These are phyloP conservation scores for Mastomys coucha DNA, from an alignment of 2,113 vertebrate species.

Conservation along the genomic window DNA sequence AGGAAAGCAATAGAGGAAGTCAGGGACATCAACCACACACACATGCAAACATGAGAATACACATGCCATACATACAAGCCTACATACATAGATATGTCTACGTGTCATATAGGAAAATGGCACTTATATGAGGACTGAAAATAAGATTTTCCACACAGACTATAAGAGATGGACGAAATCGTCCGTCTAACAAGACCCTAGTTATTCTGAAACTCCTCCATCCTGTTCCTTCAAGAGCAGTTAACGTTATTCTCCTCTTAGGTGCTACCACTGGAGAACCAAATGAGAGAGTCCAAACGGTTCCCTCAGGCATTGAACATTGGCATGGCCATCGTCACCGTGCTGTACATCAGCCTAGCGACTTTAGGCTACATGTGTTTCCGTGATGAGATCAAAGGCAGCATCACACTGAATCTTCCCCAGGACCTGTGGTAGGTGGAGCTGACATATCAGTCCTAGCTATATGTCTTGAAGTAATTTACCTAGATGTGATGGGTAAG, in stretches of 20 bases:
- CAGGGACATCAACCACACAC: background rate
- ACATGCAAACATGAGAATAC: background rate
- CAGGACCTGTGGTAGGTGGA: slow-evolving; percentile 89
- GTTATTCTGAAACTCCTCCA: slow-evolving; percentile 32
- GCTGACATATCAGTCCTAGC: background rate
- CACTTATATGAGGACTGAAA: background rate
- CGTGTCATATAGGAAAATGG: background rate
- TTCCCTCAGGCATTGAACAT: slow-evolving; percentile 91
- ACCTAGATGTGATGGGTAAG: slow-evolving; percentile 21
- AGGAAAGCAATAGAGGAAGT: background rate
- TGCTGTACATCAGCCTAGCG: slow-evolving; percentile 90
- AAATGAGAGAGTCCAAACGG: slow-evolving; percentile 90
- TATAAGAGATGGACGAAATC: background rate
- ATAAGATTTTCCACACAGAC: background rate
- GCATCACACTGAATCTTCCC: slow-evolving; percentile 94
- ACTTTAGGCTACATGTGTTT: slow-evolving; percentile 93
- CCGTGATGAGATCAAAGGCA: slow-evolving; percentile 91
- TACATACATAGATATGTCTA: background rate
- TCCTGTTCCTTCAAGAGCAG: background rate
- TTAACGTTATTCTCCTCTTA: slow-evolving; percentile 72
- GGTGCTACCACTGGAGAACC: slow-evolving; percentile 95
- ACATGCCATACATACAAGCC: background rate
- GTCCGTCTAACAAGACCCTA: background rate
- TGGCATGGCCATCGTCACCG: slow-evolving; percentile 91
- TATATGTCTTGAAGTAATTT: background rate